Base-by-base conservation (phyloP, 2,797 vertebrate genomes). In the Lerista edwardsae region DNA sequence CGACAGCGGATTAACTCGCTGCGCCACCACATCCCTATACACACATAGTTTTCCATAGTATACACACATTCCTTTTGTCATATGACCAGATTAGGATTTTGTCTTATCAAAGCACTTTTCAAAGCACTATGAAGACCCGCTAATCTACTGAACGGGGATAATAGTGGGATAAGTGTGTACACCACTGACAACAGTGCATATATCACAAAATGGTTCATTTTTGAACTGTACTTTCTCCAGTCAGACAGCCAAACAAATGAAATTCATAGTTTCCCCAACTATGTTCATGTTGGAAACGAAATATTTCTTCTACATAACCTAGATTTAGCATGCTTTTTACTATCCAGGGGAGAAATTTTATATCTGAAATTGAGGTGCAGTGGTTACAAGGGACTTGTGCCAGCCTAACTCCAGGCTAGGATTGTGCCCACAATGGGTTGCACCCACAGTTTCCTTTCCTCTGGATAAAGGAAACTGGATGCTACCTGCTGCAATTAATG, bases 241-340 rank as follows among this genome's bases (percentile, higher is more conserved):
- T 27, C 12, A 51, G 31, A 79, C 77, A 34, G 76, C 57, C 81
- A 75, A 61, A 89, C 8, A 91, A 86, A 34, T 4, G 74, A 57
- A 55, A 51, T 87, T 27, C 12, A 55, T 9, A 3, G 1, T 71
- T 44, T 41, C 73, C 88, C 51, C 47, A 51, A 62, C 68, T 39
- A 61, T 75, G 21, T 68, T 44, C 12, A 83, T 51, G 0, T 79
- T 78, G 36, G 61, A 85, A 86, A 57, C 11, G 14, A n/a, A 12
- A 29, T 21, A 68, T 83, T 86, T 84, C 36, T 15, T 83, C 3
- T 34, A 78, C 4, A 3, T 0, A 61, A 17, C 25, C 25, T 55
- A 44, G 55, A 44, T n/a, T 72, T 64, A 67, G 57, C 83, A 79
- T 84, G 15, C 39, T 93, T 77, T 91, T 90, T 76, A 79, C 29